Evolutionary conservation across 2,888 invertebrate species (phyloP).

Genomic region (Periphyllus acericola): DNA sequence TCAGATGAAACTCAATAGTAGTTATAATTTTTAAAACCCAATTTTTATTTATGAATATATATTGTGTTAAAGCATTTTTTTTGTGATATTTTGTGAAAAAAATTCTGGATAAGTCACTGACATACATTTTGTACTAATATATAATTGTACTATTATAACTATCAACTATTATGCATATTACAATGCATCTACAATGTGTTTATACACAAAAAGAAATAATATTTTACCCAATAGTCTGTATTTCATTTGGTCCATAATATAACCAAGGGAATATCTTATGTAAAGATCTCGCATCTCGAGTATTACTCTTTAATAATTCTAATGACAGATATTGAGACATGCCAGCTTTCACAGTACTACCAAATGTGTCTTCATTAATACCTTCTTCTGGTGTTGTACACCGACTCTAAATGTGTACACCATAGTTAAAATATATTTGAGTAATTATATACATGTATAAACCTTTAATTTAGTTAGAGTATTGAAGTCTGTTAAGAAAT

Average conservation of each 20-base stretch:
- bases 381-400: conserved; percentile 78
- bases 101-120: neutral
- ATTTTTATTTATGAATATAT: neutral
- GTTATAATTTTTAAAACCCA: neutral
- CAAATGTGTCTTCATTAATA: conserved; percentile 94
- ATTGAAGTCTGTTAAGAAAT: conserved; percentile 95
- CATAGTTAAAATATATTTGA: neutral
- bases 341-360: conserved; percentile 95
- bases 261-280: conserved; percentile 90
- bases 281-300: conserved; percentile 83
- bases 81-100: neutral
- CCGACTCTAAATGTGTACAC: conserved; percentile 71
- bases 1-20: neutral
- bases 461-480: conserved; percentile 97
- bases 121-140: neutral
- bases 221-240: conserved; percentile 50
- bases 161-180: neutral
- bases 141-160: neutral
- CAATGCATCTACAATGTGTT: neutral
- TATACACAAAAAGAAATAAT: neutral
- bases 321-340: conserved; percentile 92
- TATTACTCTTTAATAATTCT: conserved; percentile 90
- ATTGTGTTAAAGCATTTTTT: neutral
- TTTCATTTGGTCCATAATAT: conserved; percentile 75
- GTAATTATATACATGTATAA: neutral